A percentile compares a stretch with the other conserved stretches of the same genome.
phyloP scores from a whole-genome alignment of 2,113 vertebrate genomes.

The Equus przewalskii region DNA sequence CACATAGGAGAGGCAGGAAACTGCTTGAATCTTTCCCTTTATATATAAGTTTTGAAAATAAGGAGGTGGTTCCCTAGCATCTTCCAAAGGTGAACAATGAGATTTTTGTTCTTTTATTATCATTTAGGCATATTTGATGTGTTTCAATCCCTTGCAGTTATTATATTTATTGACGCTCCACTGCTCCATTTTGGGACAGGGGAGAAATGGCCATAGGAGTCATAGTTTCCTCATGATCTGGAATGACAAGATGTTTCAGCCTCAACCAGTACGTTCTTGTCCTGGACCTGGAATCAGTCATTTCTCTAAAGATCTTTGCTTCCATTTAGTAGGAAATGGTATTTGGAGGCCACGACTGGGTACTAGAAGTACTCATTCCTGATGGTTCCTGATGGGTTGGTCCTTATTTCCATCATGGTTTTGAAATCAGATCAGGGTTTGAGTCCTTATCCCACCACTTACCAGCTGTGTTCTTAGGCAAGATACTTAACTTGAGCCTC shows the following conservation, averaged over 20 bases:
- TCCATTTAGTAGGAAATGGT: neutral
- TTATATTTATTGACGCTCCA: neutral
- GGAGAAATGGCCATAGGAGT: neutral
- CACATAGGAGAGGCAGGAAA: neutral
- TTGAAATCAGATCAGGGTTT: neutral
- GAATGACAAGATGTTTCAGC: neutral
- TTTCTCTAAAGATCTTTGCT: neutral
- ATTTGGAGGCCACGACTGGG: neutral
- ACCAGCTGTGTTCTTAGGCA: neutral
- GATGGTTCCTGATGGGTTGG: neutral
- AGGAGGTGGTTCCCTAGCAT: neutral
- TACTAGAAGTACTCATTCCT: neutral
- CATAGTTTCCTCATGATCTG: neutral
- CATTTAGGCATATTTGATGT: neutral
- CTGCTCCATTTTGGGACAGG: neutral
- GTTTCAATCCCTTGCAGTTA: neutral
- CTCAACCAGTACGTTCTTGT: neutral
- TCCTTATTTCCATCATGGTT: neutral
- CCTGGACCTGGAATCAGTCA: neutral
- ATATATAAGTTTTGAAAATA: constrained; percentile 21
- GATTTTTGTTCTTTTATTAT: neutral
- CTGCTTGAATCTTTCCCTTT: neutral
- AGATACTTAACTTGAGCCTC: neutral
- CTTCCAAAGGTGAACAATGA: neutral
- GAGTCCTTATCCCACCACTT: neutral